phyloP scores from a whole-genome alignment of 2,888 invertebrate species.

The Sphaeridia pumilis region DNA sequence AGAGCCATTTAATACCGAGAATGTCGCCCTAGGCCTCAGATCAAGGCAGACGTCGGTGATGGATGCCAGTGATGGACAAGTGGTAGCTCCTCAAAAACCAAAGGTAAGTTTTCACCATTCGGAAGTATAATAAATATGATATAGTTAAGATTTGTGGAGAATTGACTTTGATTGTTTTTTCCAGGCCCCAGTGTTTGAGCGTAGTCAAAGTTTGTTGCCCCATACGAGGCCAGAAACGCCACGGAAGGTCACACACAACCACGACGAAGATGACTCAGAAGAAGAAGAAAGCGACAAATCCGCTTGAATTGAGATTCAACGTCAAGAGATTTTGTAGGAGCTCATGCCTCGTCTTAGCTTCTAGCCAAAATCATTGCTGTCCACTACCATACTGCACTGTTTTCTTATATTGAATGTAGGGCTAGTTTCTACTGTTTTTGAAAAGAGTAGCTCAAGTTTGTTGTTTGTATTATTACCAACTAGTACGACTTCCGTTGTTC shows the following conservation, averaged over 20 bases:
- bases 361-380: too few relatives aligned
- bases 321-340: neutral
- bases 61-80: conserved; percentile 28
- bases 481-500: too few relatives aligned
- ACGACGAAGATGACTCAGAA: conserved; percentile 80
- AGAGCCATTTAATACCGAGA: conserved; percentile 67
- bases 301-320: conserved; percentile 4
- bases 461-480: too few relatives aligned
- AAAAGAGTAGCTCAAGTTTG: too few relatives aligned
- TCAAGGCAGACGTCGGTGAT: conserved; percentile 43
- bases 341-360: too few relatives aligned
- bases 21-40: conserved; percentile 53
- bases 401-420: too few relatives aligned
- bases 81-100: neutral
- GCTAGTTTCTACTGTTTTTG: too few relatives aligned
- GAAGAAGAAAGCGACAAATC: conserved; percentile 46
- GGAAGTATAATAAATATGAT: too few relatives aligned
- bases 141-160: too few relatives aligned
- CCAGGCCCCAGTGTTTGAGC: conserved; percentile 40
- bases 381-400: too few relatives aligned
- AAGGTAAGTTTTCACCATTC: conserved; percentile 9
- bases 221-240: conserved; percentile 80
- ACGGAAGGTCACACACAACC: conserved; percentile 75
- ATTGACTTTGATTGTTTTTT: neutral
- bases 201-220: conserved; percentile 49